A percentile compares a stretch with the other conserved stretches of the same genome.
Evolutionary conservation across 2,797 vertebrate genomes (phyloP).

Genomic region (Scarus forsteni): DNA sequence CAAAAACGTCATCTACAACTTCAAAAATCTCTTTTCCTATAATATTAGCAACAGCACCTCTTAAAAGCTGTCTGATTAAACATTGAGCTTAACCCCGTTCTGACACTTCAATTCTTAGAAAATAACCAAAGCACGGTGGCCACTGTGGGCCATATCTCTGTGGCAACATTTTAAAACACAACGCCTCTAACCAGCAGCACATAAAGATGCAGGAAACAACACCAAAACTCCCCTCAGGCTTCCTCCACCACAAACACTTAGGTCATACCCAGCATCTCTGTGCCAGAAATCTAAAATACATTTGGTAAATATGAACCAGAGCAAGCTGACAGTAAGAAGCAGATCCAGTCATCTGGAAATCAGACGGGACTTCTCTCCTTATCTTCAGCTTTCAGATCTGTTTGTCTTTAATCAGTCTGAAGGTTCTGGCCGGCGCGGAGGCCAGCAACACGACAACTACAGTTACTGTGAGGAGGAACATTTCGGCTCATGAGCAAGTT

Average conservation of each 20-base stretch:
- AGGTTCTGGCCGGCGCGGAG: too few species aligned
- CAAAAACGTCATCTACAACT: too few species aligned
- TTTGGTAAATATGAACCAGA: slow-evolving; percentile 26
- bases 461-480: neutral
- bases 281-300: neutral
- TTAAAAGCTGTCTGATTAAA: too few species aligned
- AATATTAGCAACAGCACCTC: too few species aligned
- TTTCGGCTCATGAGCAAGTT: neutral
- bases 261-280: slow-evolving; percentile 27
- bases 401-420: too few species aligned
- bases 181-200: slow-evolving; percentile 59
- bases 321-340: slow-evolving; percentile 4
- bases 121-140: slow-evolving; percentile 4
- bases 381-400: too few species aligned
- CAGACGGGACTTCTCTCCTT: too few species aligned
- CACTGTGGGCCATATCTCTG: slow-evolving; percentile 51
- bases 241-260: slow-evolving; percentile 40
- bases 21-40: too few species aligned
- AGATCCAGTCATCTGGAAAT: slow-evolving; percentile 14
- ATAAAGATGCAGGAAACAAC: slow-evolving; percentile 34
- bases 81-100: too few species aligned
- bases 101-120: slow-evolving; percentile 21
- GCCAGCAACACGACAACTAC: neutral
- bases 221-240: slow-evolving; percentile 44
- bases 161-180: slow-evolving; percentile 20